Percentiles rank a stretch among this genome's conserved stretches.
Evolutionary conservation across 2,113 vertebrate species (phyloP).

Genomic region (Xenopus laevis): DNA sequence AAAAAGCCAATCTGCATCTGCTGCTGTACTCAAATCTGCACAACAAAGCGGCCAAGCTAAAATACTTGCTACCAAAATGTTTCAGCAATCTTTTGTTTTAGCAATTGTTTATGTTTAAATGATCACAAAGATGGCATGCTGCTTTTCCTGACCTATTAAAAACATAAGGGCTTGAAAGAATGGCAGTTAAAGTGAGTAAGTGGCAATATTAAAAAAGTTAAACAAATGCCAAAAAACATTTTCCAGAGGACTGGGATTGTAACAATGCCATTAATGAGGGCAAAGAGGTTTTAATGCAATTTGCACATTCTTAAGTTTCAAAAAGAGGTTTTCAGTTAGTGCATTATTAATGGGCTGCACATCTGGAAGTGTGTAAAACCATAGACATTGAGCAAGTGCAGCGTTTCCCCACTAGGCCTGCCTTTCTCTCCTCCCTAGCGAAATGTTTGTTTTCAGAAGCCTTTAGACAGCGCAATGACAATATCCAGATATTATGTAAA

Average conservation of each 20-base stretch:
- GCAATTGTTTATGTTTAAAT: constrained; percentile 60
- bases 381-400: constrained; percentile 74
- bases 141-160: constrained; percentile 66
- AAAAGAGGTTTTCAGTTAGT: constrained; percentile 75
- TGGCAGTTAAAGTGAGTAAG: constrained; percentile 75
- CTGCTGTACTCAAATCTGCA: constrained; percentile 28
- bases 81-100: constrained; percentile 58
- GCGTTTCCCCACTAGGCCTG: constrained; percentile 67
- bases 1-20: constrained; percentile 34
- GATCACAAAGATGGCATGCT: constrained; percentile 68
- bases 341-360: constrained; percentile 74
- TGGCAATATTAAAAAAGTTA: constrained; percentile 73
- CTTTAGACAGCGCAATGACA: constrained; percentile 69
- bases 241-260: constrained; percentile 72
- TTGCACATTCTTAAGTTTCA: constrained; percentile 80
- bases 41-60: constrained; percentile 32
- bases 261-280: constrained; percentile 81
- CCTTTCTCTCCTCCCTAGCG: constrained; percentile 58
- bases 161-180: constrained; percentile 68
- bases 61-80: constrained; percentile 49
- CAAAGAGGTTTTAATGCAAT: constrained; percentile 81
- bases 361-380: constrained; percentile 78
- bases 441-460: constrained; percentile 62
- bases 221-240: constrained; percentile 79
- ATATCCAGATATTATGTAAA: constrained; percentile 69